Evolutionary conservation across 2,888 invertebrate genomes (phyloP).

Genomic region (Eupithecia vulgata): DNA sequence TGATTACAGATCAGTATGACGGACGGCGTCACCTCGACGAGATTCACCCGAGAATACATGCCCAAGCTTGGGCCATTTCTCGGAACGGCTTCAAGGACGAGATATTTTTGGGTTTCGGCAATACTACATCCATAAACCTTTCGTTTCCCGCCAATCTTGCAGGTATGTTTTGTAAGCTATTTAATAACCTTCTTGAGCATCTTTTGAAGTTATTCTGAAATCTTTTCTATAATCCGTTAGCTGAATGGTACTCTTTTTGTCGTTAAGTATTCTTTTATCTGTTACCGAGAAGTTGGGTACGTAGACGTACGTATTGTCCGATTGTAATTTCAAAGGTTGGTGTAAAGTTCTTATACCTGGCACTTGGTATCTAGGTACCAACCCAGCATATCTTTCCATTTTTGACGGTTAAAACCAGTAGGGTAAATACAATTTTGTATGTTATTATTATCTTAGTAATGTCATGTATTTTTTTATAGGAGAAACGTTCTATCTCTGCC

Average conservation of each 20-base stretch:
- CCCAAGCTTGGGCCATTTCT: slow-evolving; percentile 37
- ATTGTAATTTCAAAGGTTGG: slow-evolving; percentile 7
- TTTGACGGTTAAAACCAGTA: neutral
- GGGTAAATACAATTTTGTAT: neutral
- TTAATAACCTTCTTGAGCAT: slow-evolving; percentile 2
- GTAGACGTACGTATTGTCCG: slow-evolving; percentile 29
- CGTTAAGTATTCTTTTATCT: slow-evolving; percentile 25
- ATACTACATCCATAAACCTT: slow-evolving; percentile 37
- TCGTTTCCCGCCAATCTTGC: slow-evolving; percentile 37
- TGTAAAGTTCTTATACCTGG: slow-evolving; percentile 14
- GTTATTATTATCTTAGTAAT: neutral
- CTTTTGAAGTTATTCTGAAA: slow-evolving; percentile 9
- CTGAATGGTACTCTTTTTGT: slow-evolving; percentile 22
- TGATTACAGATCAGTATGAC: neutral
- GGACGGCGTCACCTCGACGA: neutral
- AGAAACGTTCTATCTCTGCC: neutral
- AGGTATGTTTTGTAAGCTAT: slow-evolving; percentile 34
- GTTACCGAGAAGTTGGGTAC: slow-evolving; percentile 27
- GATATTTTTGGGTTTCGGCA: slow-evolving; percentile 42
- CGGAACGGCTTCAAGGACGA: slow-evolving; percentile 43
- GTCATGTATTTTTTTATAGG: neutral
- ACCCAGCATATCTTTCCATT: slow-evolving; percentile 27
- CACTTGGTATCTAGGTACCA: slow-evolving; percentile 15
- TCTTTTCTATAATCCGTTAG: slow-evolving; percentile 28
- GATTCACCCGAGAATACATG: slow-evolving; percentile 19